phyloP scores from a whole-genome alignment of 2,888 invertebrate species.

The Aleiodes testaceus region DNA sequence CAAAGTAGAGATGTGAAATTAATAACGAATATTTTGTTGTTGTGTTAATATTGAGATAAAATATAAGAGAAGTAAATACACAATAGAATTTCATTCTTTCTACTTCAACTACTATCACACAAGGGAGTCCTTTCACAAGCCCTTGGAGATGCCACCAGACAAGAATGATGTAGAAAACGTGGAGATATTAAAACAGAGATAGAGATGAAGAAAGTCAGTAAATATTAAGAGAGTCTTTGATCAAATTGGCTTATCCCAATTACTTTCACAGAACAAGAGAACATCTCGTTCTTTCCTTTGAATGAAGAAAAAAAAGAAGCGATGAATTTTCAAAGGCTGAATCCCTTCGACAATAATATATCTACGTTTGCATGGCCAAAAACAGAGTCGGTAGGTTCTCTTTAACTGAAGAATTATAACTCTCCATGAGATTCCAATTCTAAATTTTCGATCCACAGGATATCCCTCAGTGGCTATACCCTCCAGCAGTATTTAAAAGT shows the following conservation, averaged over 20 bases:
- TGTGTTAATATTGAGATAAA: constrained; percentile 58
- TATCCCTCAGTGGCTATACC: background rate
- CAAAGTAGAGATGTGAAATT: constrained; percentile 54
- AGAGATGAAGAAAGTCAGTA: too few species aligned
- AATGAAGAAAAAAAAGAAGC: background rate
- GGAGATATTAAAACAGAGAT: too few species aligned
- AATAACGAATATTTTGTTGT: constrained; percentile 56
- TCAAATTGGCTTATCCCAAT: too few species aligned
- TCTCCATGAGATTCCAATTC: constrained; percentile 33
- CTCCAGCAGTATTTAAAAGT: background rate
- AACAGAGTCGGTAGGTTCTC: background rate
- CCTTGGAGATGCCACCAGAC: constrained; percentile 34
- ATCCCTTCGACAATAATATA: constrained; percentile 3
- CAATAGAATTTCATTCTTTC: constrained; percentile 29
- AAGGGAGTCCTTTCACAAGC: constrained; percentile 47
- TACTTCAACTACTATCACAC: constrained; percentile 14
- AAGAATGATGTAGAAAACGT: background rate
- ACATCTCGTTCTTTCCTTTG: too few species aligned
- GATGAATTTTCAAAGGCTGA: constrained; percentile 36
- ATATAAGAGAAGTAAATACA: constrained; percentile 54
- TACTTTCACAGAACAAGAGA: too few species aligned
- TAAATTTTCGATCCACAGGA: constrained; percentile 33
- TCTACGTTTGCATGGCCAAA: constrained; percentile 11
- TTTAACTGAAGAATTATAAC: constrained; percentile 42
- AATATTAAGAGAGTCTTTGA: too few species aligned